Base-by-base conservation (phyloP, 2,888 invertebrate species). In the Petrolisthes cinctipes region DNA sequence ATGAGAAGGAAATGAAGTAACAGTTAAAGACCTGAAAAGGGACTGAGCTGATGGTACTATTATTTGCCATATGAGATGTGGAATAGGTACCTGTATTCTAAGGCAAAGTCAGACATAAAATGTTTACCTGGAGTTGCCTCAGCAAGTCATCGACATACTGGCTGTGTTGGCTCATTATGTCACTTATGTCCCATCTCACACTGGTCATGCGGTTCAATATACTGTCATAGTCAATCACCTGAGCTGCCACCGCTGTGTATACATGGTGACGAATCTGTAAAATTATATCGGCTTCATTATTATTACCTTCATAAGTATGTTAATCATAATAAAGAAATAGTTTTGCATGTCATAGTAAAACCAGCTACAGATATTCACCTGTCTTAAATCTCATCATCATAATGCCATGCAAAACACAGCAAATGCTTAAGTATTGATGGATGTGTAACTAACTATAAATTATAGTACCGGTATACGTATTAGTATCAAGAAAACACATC, bases 111-210 rank as follows among this genome's bases (percentile, higher is more conserved):
- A 37, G 37, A 37, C 37, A 37, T 37, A 2, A 37, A 37, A 14
- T 6, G 11, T 86, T 86, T 79, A 91, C 91, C 90, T 89, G 88
- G 37, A 91, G 82, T 37, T 90, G 93, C 83, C 89, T 75, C 11
- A 92, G 79, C 51, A 91, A 93, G 89, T 88, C 92, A 91, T 94
- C 94, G n/a, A 94, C 93, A 92, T 99, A 99, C 3, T 94, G 93
- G 92, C 97, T 98, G 92, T 99, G 98, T 92, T 98, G 97, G 0
- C 97, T 97, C 93, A 97, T 97, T 0, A 99, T 97, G 92, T 97
- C 97, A 90, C 92, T 93, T 57, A 94, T 93, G 91, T 94, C 97
- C 99, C 99, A 99, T 93, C 97, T 96, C 0, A 98, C 97, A 93
- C 96, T 96, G 5, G 92, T 91, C 96, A 99, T 98, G 17, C 83